These are phyloP conservation scores for Enoplosus armatus DNA, from an alignment of 2,797 vertebrate genomes.

Conservation along the genomic window DNA sequence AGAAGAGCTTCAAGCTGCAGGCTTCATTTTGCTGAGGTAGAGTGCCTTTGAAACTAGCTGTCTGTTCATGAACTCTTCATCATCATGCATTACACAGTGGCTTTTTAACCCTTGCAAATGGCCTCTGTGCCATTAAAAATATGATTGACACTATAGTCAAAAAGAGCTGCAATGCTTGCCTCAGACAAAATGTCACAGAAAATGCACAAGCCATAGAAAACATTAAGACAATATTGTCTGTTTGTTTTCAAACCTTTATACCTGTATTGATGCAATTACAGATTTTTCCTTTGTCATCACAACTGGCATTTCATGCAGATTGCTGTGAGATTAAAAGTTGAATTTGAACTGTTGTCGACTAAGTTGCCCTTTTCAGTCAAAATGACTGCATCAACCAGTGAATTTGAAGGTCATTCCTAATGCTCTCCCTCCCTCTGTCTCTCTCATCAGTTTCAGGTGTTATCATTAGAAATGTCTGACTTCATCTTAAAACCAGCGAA, in stretches of 20 bases:
- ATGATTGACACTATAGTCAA: not conserved
- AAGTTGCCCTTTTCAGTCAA: conserved; percentile 33
- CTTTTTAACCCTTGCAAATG: conserved; percentile 14
- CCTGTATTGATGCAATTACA: conserved; percentile 13
- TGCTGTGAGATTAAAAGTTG: conserved; percentile 18
- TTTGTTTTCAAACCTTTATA: conserved; percentile 4
- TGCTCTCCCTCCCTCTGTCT: not conserved
- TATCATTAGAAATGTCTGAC: not conserved
- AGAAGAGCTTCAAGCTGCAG: conserved; percentile 8
- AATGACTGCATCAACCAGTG: not conserved
- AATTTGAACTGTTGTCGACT: conserved; percentile 21
- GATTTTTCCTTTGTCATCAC: not conserved
- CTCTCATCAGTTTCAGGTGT: not conserved
- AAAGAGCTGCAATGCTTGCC: not conserved
- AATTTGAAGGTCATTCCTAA: conserved; percentile 30
- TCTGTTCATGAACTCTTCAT: conserved; percentile 8
- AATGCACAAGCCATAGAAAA: too few species aligned
- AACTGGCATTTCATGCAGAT: conserved; percentile 22
- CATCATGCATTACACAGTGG: not conserved
- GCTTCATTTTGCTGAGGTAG: not conserved
- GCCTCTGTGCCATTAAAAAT: not conserved
- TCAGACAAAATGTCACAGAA: too few species aligned
- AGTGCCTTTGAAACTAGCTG: conserved; percentile 26
- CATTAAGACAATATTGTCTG: too few species aligned
- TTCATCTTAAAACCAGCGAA: not conserved